These are phyloP conservation scores for Poeciliopsis turneri DNA, from an alignment of 2,797 vertebrate species.

Conservation along the genomic window DNA sequence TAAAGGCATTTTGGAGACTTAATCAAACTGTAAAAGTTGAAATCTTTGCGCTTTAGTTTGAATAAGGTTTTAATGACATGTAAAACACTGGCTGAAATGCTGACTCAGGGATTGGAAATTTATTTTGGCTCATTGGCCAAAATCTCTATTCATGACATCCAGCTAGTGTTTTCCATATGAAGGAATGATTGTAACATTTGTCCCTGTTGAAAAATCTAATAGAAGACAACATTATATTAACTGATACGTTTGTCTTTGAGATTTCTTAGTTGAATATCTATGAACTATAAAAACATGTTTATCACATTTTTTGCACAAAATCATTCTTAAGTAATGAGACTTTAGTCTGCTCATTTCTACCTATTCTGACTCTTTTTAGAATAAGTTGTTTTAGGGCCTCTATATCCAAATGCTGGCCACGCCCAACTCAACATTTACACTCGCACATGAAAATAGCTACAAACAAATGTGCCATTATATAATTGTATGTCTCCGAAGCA, in stretches of 20 bases:
- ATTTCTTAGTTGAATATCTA: not conserved
- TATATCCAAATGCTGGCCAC: too few species aligned
- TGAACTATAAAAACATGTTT: too few species aligned
- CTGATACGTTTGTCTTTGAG: not conserved
- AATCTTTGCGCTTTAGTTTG: not conserved
- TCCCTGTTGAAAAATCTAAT: not conserved
- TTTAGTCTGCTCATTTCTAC: too few species aligned
- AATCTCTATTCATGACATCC: not conserved
- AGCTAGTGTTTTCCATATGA: not conserved
- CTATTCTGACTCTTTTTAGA: too few species aligned
- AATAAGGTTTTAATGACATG: not conserved
- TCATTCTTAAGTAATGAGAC: too few species aligned
- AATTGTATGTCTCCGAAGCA: too few species aligned
- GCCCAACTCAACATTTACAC: too few species aligned
- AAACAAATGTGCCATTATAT: too few species aligned
- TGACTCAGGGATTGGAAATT: not conserved
- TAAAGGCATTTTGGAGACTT: not conserved
- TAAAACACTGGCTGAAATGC: not conserved
- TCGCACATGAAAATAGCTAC: too few species aligned
- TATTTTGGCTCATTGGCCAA: not conserved
- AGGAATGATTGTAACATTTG: not conserved
- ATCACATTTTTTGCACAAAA: too few species aligned
- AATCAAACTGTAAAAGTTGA: not conserved
- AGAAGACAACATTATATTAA: not conserved
- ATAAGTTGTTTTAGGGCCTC: too few species aligned